These are phyloP conservation scores for Penaeus monodon DNA, from an alignment of 2,888 invertebrate species.

Conservation along the genomic window DNA sequence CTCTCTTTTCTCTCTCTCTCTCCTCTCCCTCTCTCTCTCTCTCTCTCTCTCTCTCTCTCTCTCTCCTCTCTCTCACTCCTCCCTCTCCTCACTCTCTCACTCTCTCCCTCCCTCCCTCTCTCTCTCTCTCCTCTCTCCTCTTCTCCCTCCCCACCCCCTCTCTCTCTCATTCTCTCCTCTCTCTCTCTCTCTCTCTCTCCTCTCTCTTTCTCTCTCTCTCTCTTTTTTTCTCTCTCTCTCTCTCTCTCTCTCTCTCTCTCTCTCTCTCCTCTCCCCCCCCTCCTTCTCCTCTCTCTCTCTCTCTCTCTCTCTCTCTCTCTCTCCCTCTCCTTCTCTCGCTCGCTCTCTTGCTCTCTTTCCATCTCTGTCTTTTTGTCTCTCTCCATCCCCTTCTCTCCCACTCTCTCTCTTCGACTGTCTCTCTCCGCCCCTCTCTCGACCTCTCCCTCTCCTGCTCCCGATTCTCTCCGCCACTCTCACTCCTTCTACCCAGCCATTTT, in stretches of 20 bases:
- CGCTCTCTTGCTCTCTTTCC: neutral
- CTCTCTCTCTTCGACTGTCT: neutral
- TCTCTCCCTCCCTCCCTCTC: neutral
- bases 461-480: neutral
- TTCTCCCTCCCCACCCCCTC: neutral
- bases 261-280: too few species aligned
- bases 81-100: neutral
- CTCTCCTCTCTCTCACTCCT: neutral
- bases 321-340: neutral
- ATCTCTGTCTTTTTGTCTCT: neutral
- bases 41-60: conserved; percentile 14
- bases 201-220: conserved; percentile 11
- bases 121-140: neutral
- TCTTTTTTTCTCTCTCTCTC: conserved; percentile 22
- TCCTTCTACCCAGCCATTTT: neutral
- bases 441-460: neutral
- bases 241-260: neutral
- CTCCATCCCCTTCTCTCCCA: neutral
- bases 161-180: neutral
- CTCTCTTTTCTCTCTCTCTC: neutral
- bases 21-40: conserved; percentile 8
- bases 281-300: neutral
- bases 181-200: neutral
- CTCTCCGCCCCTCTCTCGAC: neutral
- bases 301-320: neutral